Conservation (phyloP, 2,113 vertebrate genomes). For the Hystrix brachyura region DNA sequence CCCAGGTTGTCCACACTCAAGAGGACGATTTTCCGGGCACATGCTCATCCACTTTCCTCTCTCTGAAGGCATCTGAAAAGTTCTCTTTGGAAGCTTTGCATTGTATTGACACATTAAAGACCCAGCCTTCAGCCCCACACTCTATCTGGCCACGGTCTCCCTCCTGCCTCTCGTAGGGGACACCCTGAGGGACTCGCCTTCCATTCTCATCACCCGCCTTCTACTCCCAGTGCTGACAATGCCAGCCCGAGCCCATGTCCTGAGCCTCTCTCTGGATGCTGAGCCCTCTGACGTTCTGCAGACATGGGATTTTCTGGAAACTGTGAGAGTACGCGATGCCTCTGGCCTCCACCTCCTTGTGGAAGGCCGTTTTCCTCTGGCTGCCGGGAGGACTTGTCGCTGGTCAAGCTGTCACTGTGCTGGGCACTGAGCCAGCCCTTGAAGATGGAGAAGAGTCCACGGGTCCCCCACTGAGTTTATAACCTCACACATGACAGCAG, state of each 20-base stretch:
- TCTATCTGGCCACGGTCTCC: background rate
- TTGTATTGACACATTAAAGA: background rate
- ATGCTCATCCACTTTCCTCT: background rate
- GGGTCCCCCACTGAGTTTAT: background rate
- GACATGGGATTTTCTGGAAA: background rate
- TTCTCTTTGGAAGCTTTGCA: background rate
- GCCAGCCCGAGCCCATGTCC: background rate
- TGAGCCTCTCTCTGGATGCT: background rate
- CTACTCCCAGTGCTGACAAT: background rate
- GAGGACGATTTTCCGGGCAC: background rate
- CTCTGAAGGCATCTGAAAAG: background rate
- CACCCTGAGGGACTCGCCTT: background rate
- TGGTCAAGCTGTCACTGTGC: background rate
- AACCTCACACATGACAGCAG: background rate
- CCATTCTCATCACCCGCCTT: background rate
- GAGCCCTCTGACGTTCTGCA: background rate
- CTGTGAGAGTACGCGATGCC: background rate
- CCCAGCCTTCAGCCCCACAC: background rate
- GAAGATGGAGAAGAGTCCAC: too few species aligned
- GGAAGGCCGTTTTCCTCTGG: background rate
- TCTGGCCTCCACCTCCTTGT: background rate
- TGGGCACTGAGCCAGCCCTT: background rate
- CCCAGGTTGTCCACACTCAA: background rate
- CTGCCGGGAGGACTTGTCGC: background rate
- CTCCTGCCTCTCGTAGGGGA: background rate